phyloP scores from a whole-genome alignment of 1,140 invertebrate species.

The Thaumetopoea pityocampa region DNA sequence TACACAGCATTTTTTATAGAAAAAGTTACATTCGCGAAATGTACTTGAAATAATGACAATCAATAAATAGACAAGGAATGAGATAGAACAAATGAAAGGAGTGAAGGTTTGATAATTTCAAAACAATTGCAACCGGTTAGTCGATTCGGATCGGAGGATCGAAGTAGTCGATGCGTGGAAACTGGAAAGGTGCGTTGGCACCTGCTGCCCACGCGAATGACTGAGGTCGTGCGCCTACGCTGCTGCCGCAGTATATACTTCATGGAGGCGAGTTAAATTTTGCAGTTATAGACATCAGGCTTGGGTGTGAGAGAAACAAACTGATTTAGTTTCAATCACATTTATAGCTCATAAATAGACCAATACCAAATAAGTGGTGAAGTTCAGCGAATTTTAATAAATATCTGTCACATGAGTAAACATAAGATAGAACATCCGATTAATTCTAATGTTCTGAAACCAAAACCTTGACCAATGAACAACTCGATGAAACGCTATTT shows the following conservation, averaged over 20 bases:
- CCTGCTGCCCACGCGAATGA: slow-evolving; percentile 53
- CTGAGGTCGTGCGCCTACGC: slow-evolving; percentile 50
- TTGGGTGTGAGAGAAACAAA: neutral
- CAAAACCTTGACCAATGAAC: too few species aligned
- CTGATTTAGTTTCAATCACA: too few species aligned
- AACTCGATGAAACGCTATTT: too few species aligned
- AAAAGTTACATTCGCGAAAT: slow-evolving; percentile 5
- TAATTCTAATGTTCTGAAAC: too few species aligned
- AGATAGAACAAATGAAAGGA: slow-evolving; percentile 11
- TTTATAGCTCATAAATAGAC: too few species aligned
- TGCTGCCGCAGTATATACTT: too few species aligned
- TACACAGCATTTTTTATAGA: slow-evolving; percentile 4
- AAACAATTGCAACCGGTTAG: slow-evolving; percentile 17
- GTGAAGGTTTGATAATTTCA: slow-evolving; percentile 11
- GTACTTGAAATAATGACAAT: slow-evolving; percentile 6
- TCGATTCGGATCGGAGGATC: slow-evolving; percentile 21
- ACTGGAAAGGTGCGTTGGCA: slow-evolving; percentile 63
- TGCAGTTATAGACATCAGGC: too few species aligned
- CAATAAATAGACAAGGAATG: slow-evolving; percentile 9
- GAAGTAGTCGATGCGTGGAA: slow-evolving; percentile 26
- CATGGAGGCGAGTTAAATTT: too few species aligned
- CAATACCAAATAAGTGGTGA: too few species aligned
- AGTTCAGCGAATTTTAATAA: too few species aligned
- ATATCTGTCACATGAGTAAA: too few species aligned
- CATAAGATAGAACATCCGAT: too few species aligned